Evolutionary conservation across 1,140 invertebrate species (phyloP).

Genomic region (Lordiphosa collinella): DNA sequence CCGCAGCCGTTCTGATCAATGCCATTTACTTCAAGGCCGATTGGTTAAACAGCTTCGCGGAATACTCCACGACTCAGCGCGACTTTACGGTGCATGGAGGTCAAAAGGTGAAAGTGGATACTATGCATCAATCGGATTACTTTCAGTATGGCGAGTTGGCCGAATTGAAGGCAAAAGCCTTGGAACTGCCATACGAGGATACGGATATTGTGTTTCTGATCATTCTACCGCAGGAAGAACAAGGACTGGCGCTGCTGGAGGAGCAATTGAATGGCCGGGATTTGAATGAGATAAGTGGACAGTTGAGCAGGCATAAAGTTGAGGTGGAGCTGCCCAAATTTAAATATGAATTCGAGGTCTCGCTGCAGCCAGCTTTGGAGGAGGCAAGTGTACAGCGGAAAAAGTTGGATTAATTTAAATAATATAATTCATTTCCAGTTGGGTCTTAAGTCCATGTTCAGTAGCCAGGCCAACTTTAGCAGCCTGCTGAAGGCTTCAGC

Average conservation of each 20-base stretch:
- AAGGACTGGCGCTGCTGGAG: conserved; percentile 80
- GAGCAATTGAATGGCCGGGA: conserved; percentile 78
- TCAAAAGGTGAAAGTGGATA: conserved; percentile 65
- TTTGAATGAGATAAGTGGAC: conserved; percentile 52
- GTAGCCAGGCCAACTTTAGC: conserved; percentile 81
- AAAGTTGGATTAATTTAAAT: not conserved
- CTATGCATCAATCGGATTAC: conserved; percentile 80
- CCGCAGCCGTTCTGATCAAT: conserved; percentile 82
- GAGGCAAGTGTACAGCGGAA: conserved; percentile 68
- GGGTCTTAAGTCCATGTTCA: conserved; percentile 82
- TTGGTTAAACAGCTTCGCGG: conserved; percentile 39
- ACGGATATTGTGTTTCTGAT: conserved; percentile 81
- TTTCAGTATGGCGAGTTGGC: conserved; percentile 43
- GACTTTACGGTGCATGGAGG: conserved; percentile 37
- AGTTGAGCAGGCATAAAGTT: conserved; percentile 71
- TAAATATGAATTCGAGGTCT: conserved; percentile 81
- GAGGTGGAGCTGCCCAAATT: conserved; percentile 83
- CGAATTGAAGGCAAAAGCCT: conserved; percentile 38
- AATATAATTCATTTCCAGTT: conserved; percentile 74
- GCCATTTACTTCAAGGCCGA: conserved; percentile 83
- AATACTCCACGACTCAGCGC: conserved; percentile 23
- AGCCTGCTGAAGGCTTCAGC: conserved; percentile 81
- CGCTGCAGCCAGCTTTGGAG: conserved; percentile 80
- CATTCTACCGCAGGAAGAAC: conserved; percentile 82
- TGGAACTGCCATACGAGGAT: conserved; percentile 73